Evolutionary conservation across 2,113 vertebrate genomes (phyloP), one percentile per base, ranked within the genome.

Genomic region (Dolichallabes microphthalmus): DNA sequence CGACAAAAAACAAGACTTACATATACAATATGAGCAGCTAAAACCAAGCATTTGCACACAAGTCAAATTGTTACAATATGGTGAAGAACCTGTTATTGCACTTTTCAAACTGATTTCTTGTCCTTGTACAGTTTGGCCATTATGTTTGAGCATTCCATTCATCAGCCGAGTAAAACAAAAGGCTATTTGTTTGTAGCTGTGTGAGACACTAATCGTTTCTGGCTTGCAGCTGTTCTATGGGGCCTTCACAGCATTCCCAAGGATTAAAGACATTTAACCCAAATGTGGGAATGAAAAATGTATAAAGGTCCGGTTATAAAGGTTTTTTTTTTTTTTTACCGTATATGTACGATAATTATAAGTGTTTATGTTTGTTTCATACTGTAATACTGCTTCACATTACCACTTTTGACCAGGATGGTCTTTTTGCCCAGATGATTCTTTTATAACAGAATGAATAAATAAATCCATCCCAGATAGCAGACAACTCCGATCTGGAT

Each of bases 131-230:
- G 80, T 91, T 89, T 75, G 52, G 85, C 69, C 87, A 79, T 87
- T 85, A 90, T 92, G 88, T 91, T 90, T 78, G 88, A 85, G 63
- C 87, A 82, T 83, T 89, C 88, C 91, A 91, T 93, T 94, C 91
- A 93, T 94, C 94, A 93, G 89, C 86, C 88, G n/a, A 85, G 82
- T 87, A 86, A 92, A 93, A 95, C 94, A 95, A 95, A 94, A 93
- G 92, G 90, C 90, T 91, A 92, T 94, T 90, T 95, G 94, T 95
- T 94, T 90, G 77, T 88, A 78, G 85, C 84, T 84, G 90, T 84
- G 91, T 90, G 82, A 92, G 92, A 94, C 87, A 61, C 89, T 95
- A 95, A 95, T 95, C 93, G 94, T 92, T 95, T 94, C 91, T 94
- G 94, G 93, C 94, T 94, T 92, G 93, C 93, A 91, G 89, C 91